A percentile compares a stretch with the other conserved stretches of the same genome.
Evolutionary conservation across 2,113 vertebrate genomes (phyloP).

Genomic region (Climacteris rufus): DNA sequence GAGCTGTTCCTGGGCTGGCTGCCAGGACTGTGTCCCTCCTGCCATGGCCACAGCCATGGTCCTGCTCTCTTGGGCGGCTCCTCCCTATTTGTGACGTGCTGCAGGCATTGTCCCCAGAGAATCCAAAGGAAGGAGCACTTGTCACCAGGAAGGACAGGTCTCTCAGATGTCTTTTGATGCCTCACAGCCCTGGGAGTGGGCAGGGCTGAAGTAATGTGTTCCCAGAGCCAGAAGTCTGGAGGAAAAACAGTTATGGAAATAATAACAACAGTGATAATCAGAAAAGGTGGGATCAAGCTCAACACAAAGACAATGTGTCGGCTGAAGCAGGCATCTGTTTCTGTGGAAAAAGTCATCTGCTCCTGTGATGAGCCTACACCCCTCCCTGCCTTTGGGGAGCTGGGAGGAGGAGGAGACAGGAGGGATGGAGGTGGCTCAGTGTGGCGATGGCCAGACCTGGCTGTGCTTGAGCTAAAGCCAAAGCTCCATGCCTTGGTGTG

Average conservation of each 20-base stretch:
- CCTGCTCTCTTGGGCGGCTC: not conserved
- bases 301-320: not conserved
- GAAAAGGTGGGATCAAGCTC: not conserved
- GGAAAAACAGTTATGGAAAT: slow-evolving; percentile 7
- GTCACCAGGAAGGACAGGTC: not conserved
- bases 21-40: not conserved
- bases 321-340: not conserved
- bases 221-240: not conserved
- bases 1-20: not conserved
- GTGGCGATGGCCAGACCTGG: fast-evolving
- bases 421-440: not conserved
- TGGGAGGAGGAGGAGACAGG: not conserved
- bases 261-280: not conserved
- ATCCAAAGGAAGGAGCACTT: not conserved
- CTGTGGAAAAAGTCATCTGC: not conserved
- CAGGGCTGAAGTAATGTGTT: not conserved
- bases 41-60: not conserved
- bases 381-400: not conserved
- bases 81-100: not conserved
- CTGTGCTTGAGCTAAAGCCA: not conserved
- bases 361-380: not conserved
- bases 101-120: not conserved
- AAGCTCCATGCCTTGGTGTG: not conserved
- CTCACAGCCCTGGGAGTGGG: not conserved
- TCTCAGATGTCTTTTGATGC: not conserved